Conservation (phyloP, 1,140 invertebrate species). For the Olivierus martensii region DNA sequence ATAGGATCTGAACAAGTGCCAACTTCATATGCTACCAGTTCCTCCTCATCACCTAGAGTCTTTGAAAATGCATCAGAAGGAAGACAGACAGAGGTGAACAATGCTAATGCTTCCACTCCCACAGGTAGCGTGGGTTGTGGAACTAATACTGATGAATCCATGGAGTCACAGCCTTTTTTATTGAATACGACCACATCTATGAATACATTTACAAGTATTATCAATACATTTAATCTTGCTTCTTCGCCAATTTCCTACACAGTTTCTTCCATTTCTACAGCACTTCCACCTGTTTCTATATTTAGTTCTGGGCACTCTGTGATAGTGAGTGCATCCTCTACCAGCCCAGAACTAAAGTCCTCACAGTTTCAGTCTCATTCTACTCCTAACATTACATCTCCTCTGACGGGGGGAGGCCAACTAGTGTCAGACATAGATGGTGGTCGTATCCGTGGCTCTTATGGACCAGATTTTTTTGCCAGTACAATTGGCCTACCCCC, state of each 20-base stretch:
- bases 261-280: conserved; percentile 5
- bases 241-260: conserved; percentile 5
- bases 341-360: conserved; percentile 4
- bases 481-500: conserved; percentile 4
- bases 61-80: not conserved
- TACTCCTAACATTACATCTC: not conserved
- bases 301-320: conserved; percentile 13
- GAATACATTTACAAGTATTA: conserved; percentile 25
- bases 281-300: conserved; percentile 8
- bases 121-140: too few species aligned
- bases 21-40: too few species aligned
- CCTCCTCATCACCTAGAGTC: not conserved
- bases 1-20: too few species aligned
- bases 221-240: conserved; percentile 20
- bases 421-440: conserved; percentile 17
- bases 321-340: conserved; percentile 8
- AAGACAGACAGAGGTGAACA: not conserved
- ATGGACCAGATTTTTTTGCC: conserved; percentile 3
- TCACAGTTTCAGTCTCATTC: conserved; percentile 3
- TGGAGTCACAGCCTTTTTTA: conserved; percentile 21
- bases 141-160: conserved; percentile 1
- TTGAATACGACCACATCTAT: conserved; percentile 25
- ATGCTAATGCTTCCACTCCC: too few species aligned
- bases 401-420: conserved; percentile 6
- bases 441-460: conserved; percentile 18